Evolutionary conservation across 2,797 vertebrate species (phyloP).

Genomic region (Rhynchotus rufescens): DNA sequence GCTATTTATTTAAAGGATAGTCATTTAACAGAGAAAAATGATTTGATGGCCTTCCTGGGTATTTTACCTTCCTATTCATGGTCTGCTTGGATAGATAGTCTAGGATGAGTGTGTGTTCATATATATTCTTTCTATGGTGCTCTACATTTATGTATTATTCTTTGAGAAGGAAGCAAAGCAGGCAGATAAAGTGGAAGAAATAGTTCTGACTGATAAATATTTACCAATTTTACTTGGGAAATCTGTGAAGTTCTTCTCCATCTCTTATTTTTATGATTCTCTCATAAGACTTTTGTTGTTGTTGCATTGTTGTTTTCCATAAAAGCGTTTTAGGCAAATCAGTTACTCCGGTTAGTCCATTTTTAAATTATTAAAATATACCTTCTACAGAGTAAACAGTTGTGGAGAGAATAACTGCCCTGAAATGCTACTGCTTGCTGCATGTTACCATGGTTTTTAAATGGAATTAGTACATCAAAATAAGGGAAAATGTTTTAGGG

Average conservation of each 20-base stretch:
- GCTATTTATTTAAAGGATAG: background rate
- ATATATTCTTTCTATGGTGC: fast-evolving
- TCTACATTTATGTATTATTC: fast-evolving
- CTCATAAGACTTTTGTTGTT: background rate
- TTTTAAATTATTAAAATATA: background rate
- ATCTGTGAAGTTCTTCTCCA: background rate
- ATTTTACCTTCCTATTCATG: background rate
- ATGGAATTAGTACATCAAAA: background rate
- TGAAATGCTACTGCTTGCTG: background rate
- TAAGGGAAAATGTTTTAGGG: background rate
- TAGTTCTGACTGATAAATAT: background rate
- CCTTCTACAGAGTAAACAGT: too few species aligned
- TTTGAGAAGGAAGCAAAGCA: background rate
- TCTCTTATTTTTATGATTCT: background rate
- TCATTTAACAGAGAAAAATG: background rate
- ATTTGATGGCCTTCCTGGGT: background rate
- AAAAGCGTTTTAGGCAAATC: background rate
- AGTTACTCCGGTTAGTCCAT: background rate
- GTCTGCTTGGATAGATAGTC: background rate
- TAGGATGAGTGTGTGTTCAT: fast-evolving
- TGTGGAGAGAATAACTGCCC: background rate
- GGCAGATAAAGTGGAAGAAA: background rate
- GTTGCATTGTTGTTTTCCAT: fast-evolving
- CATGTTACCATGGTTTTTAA: background rate
- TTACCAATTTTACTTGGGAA: background rate